Conservation (phyloP, 2,888 invertebrate genomes). For the Ypsolopha scabrella region DNA sequence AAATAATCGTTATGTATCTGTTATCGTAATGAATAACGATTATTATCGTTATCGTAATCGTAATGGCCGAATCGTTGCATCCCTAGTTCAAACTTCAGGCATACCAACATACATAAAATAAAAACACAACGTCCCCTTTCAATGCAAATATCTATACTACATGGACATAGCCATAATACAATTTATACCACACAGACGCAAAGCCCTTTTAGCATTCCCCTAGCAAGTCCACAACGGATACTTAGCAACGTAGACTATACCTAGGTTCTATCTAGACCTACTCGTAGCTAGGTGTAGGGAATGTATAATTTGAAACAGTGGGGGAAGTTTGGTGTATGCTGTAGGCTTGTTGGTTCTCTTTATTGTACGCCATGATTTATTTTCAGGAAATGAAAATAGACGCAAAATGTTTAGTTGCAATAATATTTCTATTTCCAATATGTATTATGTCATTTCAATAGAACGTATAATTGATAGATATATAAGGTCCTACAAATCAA, state of each 20-base stretch:
- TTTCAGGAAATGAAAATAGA: not conserved
- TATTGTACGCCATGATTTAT: not conserved
- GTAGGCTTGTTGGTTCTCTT: not conserved
- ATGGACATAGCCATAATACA: slow-evolving; percentile 30
- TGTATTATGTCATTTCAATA: too few relatives aligned
- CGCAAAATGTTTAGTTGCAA: too few relatives aligned
- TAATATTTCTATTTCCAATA: too few relatives aligned
- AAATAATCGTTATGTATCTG: too few relatives aligned
- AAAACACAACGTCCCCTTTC: slow-evolving; percentile 1
- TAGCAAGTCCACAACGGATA: slow-evolving; percentile 48
- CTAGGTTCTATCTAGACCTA: slow-evolving; percentile 9
- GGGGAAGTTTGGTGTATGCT: slow-evolving; percentile 24
- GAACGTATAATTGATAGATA: too few relatives aligned
- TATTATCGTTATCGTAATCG: too few relatives aligned
- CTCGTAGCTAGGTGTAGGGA: slow-evolving; percentile 48
- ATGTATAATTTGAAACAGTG: slow-evolving; percentile 13
- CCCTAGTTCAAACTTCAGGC: too few relatives aligned
- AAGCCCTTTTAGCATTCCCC: slow-evolving; percentile 61
- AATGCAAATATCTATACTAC: not conserved
- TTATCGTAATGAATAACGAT: too few relatives aligned
- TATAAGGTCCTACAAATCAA: too few relatives aligned
- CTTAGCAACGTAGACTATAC: slow-evolving; percentile 20
- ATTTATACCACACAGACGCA: slow-evolving; percentile 42
- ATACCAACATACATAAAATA: not conserved
- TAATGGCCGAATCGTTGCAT: too few relatives aligned